Base-by-base conservation (phyloP, 2,797 vertebrate species). In the Lithobates sylvaticus region DNA sequence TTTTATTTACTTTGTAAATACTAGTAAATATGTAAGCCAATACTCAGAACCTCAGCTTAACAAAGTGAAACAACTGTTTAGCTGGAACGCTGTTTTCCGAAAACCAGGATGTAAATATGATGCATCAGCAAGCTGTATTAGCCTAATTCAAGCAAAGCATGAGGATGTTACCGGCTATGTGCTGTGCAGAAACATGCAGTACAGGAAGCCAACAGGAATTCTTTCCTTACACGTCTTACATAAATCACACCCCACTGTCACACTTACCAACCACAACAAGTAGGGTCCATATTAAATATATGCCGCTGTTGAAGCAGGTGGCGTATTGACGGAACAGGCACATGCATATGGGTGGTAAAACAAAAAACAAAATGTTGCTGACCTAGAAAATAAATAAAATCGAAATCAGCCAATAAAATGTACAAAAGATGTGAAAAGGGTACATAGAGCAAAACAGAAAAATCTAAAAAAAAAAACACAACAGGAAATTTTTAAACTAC, bases 321-420 rank as follows among this genome's bases (percentile, higher is more conserved):
- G 98, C 98, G 1, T 99, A 99, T 90, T 99, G 97, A 87, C 96
- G 97, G 89, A 99, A 99, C 90, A 99, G 95, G 92, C 95, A 97
- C 97, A 99, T 99, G 93, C 98, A 96, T 93, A 99, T 98, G 88
- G 98, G 98, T 18, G 98, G 98, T 88, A 99, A 94, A 93, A 99
- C 89, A 93, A 99, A 99, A 96, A 99, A 99, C 92, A 99, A 94
- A 91, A 99, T 26, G 92, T 99, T 99, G 97, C 98, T 99, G 94
- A 99, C 98, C 98, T 99, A 94, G 91, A 94, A 91, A 91, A 72
- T 26, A 87, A 85, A 1, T 13, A 0, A 15, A 80, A 79, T 82
- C 88, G 70, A 83, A 26, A 88, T 58, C 29, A 68, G 13, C 27
- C 27, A 61, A 61, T 61, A 61, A 61, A 61, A 61, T 23, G 39